These are phyloP conservation scores for Stegodyphus dumicola DNA, from an alignment of 1,140 invertebrate species.

Conservation along the genomic window DNA sequence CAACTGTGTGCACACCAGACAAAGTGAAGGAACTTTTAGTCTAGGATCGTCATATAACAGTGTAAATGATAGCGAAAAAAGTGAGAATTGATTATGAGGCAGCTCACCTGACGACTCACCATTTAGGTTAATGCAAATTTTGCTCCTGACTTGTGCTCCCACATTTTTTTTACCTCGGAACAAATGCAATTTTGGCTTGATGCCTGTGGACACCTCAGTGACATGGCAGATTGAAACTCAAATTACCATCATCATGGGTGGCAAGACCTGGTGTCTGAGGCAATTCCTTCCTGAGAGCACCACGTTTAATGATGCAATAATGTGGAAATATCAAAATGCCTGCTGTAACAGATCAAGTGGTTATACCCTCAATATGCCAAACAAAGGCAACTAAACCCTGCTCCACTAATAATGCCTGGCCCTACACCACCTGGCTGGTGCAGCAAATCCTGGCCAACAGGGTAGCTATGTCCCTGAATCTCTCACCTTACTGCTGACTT, in stretches of 20 bases:
- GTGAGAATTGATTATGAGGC: not conserved
- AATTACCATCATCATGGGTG: not conserved
- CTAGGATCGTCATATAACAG: not conserved
- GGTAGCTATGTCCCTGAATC: not conserved
- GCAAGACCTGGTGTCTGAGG: not conserved
- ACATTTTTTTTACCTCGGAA: not conserved
- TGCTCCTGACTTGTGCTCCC: not conserved
- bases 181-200: not conserved
- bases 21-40: not conserved
- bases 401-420: not conserved
- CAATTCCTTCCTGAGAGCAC: constrained; percentile 6
- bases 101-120: not conserved
- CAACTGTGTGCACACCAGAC: not conserved
- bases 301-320: not conserved
- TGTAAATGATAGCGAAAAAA: not conserved
- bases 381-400: not conserved
- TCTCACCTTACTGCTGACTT: not conserved
- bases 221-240: not conserved
- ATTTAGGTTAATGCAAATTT: not conserved
- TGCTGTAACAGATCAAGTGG: not conserved
- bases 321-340: not conserved
- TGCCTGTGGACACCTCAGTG: not conserved
- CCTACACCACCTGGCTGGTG: too few relatives aligned
- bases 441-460: too few relatives aligned
- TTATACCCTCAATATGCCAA: not conserved